Conservation (phyloP, 2,113 vertebrate species). For the Parotia lawesii region DNA sequence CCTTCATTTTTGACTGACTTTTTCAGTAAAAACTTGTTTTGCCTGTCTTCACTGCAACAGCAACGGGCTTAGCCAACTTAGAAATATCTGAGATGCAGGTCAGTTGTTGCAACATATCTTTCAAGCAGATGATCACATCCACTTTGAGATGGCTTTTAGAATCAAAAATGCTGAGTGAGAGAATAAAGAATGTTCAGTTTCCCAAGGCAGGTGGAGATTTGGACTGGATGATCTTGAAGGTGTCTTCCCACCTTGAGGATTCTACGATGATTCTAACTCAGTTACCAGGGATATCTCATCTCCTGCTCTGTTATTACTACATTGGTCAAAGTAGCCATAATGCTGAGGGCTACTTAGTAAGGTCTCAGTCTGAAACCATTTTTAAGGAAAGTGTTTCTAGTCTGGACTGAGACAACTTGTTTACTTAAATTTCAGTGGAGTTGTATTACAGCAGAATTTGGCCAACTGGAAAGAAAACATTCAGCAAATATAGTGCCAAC, state of each 20-base stretch:
- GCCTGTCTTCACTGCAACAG: neutral
- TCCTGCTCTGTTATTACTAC: neutral
- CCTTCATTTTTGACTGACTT: neutral
- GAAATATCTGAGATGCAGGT: neutral
- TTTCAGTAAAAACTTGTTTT: neutral
- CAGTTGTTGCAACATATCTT: neutral
- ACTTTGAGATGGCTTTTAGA: neutral
- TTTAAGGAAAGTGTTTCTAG: neutral
- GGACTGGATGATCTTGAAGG: neutral
- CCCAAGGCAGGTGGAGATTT: neutral
- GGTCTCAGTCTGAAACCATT: neutral
- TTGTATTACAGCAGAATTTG: neutral
- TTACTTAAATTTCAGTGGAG: neutral
- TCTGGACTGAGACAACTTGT: neutral
- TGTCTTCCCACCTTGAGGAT: neutral
- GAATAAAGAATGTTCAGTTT: neutral
- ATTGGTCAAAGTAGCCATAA: neutral
- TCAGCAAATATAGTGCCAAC: conserved; percentile 14
- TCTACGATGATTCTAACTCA: neutral
- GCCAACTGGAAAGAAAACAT: neutral
- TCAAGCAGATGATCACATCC: neutral
- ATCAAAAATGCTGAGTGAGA: neutral
- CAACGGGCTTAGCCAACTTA: neutral
- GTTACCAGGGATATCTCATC: neutral
- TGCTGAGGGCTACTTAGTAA: neutral